Percentiles rank a stretch among this genome's conserved stretches.
Conservation (phyloP, 2,113 vertebrate genomes). For the Tragelaphus buxtoni region DNA sequence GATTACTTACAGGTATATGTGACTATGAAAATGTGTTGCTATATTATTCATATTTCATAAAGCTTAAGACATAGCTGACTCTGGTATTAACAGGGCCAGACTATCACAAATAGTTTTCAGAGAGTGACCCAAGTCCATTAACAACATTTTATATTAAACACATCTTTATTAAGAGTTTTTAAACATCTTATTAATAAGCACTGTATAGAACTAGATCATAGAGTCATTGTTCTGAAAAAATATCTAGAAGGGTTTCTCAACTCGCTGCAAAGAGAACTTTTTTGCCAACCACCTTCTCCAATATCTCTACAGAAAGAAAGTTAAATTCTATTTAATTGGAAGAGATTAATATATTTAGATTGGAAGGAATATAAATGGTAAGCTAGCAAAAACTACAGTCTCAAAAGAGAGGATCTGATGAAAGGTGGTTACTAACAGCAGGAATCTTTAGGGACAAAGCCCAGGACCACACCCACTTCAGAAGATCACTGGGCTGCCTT, state of each 20-base stretch:
- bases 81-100: not conserved
- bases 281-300: not conserved
- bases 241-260: not conserved
- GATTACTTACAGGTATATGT: not conserved
- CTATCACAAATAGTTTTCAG: not conserved
- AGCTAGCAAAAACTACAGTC: not conserved
- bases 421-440: not conserved
- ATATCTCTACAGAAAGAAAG: not conserved
- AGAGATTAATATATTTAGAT: not conserved
- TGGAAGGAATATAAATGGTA: not conserved
- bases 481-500: too few relatives aligned
- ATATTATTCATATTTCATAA: not conserved
- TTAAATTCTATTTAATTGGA: not conserved
- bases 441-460: not conserved
- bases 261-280: not conserved
- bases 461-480: too few relatives aligned
- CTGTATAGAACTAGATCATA: not conserved
- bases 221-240: not conserved
- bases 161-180: not conserved
- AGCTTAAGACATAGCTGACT: not conserved
- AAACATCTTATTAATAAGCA: not conserved
- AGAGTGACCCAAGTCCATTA: not conserved
- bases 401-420: not conserved
- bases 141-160: not conserved
- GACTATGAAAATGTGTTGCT: not conserved